Evolutionary conservation across 1,140 invertebrate species (phyloP).

Genomic region (Samia ricini): DNA sequence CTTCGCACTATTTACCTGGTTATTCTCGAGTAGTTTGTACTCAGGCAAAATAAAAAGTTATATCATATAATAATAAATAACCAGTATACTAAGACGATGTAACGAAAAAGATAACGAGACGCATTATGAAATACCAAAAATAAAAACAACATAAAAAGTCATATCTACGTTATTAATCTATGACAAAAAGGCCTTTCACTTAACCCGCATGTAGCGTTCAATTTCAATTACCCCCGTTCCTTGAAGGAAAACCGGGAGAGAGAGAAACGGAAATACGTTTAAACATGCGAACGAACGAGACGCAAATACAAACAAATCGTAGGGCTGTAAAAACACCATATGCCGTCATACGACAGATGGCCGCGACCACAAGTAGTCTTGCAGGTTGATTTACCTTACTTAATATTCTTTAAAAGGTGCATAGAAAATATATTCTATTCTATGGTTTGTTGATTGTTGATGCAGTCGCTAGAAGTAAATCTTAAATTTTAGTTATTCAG

Average conservation of each 20-base stretch:
- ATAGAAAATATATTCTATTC: neutral
- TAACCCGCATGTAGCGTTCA: slow-evolving; percentile 67
- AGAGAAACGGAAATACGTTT: slow-evolving; percentile 27
- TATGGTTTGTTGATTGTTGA: neutral
- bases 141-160: neutral
- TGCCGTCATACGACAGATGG: slow-evolving; percentile 64
- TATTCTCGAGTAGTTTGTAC: too few species aligned
- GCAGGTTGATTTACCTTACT: slow-evolving; percentile 48
- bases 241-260: slow-evolving; percentile 57
- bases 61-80: too few species aligned
- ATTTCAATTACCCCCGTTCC: slow-evolving; percentile 66
- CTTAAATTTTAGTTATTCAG: neutral
- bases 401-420: slow-evolving; percentile 13
- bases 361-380: slow-evolving; percentile 43
- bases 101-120: too few species aligned
- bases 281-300: slow-evolving; percentile 26
- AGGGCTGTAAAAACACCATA: slow-evolving; percentile 61
- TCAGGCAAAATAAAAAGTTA: too few species aligned
- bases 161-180: slow-evolving; percentile 39
- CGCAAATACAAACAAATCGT: slow-evolving; percentile 64
- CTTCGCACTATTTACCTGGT: too few species aligned
- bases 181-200: slow-evolving; percentile 61
- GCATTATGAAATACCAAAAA: too few species aligned
- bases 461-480: neutral
- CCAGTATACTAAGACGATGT: too few species aligned